Base-by-base conservation (phyloP, 1,140 invertebrate genomes). In the Eubasilissa regina region DNA sequence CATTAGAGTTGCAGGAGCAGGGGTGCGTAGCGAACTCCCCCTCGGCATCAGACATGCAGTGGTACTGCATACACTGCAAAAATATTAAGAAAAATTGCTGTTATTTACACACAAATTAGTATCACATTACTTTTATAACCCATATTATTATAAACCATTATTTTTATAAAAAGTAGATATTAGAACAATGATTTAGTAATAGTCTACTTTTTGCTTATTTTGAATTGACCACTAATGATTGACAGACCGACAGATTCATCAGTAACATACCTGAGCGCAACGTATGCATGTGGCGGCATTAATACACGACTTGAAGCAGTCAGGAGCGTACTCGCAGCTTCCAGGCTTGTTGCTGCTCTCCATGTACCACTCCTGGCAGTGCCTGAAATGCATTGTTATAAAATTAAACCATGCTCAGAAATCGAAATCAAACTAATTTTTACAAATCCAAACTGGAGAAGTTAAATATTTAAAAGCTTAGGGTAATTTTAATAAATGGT, bases 21-120 rank as follows among this genome's bases (percentile, higher is more conserved):
- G 96, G 95, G 87, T 95, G 94, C 83, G 92, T 91, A 17, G 91
- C 91, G 86, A 94, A 94, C 77, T 95, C 94, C n/a, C 93, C 92
- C 85, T 97, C 95, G 1, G 93, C 91, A 86, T 97, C 96, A 53
- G 94, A 93, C 92, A 97, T 94, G 85, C 97, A 98, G 89, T 98
- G 97, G 89, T 98, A 98, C 82, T 97, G 90, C 92, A 98, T 93
- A 84, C 96, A 95, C 86, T 95, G 92, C 15, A 88, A 85, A 44
- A 83, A 80, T 15, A 51, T 35, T 35, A 35, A n/a, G n/a, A n/a
- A n/a, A n/a, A n/a, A 35, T 6, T 35, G 1, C 6, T 6, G 25
- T 35, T 6, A 35, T 3, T 35, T 35, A 35, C 6, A 3, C 25
- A 35, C 6, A 3, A 35, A 35, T 35, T 35, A 35, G 25, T 6